Percentiles rank a stretch among this genome's conserved stretches.
These are phyloP conservation scores for Scomberomorus guttatus DNA, from an alignment of 2,797 vertebrate species.

Conservation along the genomic window DNA sequence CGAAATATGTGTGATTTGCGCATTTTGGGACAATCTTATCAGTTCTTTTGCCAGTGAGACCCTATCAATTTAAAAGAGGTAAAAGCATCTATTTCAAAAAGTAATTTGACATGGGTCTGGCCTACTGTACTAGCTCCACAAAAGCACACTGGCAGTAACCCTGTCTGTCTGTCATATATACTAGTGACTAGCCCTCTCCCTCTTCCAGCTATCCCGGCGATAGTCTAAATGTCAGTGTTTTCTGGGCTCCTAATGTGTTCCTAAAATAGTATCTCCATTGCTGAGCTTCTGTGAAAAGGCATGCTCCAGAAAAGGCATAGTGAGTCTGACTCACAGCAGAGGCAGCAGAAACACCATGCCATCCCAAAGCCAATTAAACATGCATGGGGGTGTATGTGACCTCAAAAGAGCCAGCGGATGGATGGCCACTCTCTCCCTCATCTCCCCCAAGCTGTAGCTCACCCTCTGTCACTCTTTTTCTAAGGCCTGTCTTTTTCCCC, in stretches of 20 bases:
- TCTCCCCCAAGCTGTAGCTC: slow-evolving; percentile 50
- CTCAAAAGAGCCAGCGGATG: slow-evolving; percentile 62
- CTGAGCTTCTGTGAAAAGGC: slow-evolving; percentile 70
- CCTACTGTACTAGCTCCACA: slow-evolving; percentile 50
- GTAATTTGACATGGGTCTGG: slow-evolving; percentile 49
- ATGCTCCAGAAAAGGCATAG: slow-evolving; percentile 65
- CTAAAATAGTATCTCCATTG: slow-evolving; percentile 78
- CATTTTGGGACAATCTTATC: slow-evolving; percentile 37
- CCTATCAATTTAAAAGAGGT: slow-evolving; percentile 28
- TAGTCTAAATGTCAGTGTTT: slow-evolving; percentile 83
- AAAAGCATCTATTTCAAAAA: slow-evolving; percentile 42
- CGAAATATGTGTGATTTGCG: slow-evolving; percentile 31
- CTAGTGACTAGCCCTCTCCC: slow-evolving; percentile 56
- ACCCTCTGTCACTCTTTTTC: slow-evolving; percentile 49
- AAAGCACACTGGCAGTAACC: slow-evolving; percentile 45
- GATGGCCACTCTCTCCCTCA: slow-evolving; percentile 47
- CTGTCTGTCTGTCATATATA: slow-evolving; percentile 59
- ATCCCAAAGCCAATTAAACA: slow-evolving; percentile 83
- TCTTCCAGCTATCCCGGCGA: slow-evolving; percentile 57
- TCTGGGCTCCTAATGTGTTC: slow-evolving; percentile 77
- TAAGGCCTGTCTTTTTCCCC: slow-evolving; percentile 23
- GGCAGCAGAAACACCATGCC: slow-evolving; percentile 72
- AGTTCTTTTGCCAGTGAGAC: slow-evolving; percentile 33
- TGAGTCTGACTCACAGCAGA: slow-evolving; percentile 78
- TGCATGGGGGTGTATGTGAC: slow-evolving; percentile 76